Conservation (phyloP, 1,140 invertebrate genomes). For the Augochlora pura region DNA sequence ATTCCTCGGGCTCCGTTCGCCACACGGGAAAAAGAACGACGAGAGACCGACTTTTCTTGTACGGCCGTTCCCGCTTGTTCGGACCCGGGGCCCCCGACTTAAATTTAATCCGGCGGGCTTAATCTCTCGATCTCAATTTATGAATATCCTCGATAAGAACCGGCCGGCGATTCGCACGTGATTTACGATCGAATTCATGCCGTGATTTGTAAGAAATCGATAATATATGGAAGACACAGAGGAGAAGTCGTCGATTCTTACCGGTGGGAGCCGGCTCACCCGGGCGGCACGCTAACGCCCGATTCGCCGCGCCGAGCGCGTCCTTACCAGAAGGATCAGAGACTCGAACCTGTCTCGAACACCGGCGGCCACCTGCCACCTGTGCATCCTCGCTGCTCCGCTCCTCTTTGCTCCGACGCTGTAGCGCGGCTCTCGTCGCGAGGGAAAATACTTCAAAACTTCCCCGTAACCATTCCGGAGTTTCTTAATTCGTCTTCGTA, state of each 20-base stretch:
- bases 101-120: conserved; percentile 43
- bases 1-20: not conserved
- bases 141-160: conserved; percentile 47
- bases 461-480: conserved; percentile 8
- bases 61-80: conserved; percentile 7
- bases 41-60: not conserved
- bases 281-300: conserved; percentile 21
- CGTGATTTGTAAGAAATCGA: conserved; percentile 48
- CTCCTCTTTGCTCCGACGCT: not conserved
- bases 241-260: conserved; percentile 35
- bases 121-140: conserved; percentile 49
- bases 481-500: conserved; percentile 41
- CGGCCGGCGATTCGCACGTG: conserved; percentile 35
- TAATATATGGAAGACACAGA: conserved; percentile 46
- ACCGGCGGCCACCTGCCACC: conserved; percentile 62
- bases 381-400: conserved; percentile 57
- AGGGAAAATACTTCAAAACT: conserved; percentile 60
- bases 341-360: conserved; percentile 62
- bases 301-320: conserved; percentile 50
- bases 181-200: conserved; percentile 45
- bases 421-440: conserved; percentile 19
- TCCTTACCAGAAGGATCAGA: conserved; percentile 50
- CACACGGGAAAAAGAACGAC: not conserved
- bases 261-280: not conserved
- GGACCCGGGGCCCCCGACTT: conserved; percentile 21